phyloP scores from a whole-genome alignment of 1,140 invertebrate genomes.

The Chironomus striatipennis region DNA sequence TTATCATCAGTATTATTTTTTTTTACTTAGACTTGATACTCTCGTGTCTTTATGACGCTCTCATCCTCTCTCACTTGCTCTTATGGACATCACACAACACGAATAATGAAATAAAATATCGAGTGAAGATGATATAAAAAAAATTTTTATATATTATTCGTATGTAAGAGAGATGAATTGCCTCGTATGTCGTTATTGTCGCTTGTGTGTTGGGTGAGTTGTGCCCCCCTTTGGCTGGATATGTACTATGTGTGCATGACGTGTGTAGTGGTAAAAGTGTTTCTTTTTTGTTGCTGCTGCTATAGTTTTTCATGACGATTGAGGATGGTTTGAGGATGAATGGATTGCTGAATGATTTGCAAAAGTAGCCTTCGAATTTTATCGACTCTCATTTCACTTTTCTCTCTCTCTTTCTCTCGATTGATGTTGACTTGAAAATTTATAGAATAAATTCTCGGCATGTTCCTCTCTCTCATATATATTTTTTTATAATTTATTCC shows the following conservation, averaged over 20 bases:
- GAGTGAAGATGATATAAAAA: slow-evolving; percentile 4
- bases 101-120: background rate
- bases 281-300: background rate
- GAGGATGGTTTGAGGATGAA: background rate
- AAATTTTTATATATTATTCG: background rate
- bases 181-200: background rate
- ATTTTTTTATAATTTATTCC: background rate
- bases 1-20: no score
- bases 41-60: no score
- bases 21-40: no score
- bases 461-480: background rate
- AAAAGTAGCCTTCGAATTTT: background rate
- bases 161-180: slow-evolving; percentile 9
- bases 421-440: no score
- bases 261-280: slow-evolving; percentile 4
- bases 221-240: background rate
- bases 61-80: background rate
- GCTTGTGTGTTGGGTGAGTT: background rate
- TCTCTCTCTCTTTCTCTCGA: background rate
- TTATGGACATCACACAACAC: background rate
- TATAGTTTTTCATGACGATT: background rate
- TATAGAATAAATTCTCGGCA: background rate
- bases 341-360: background rate
- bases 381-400: background rate
- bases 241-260: background rate